Conservation (phyloP, 1,140 invertebrate species). For the Meloidogyne floridensis region DNA sequence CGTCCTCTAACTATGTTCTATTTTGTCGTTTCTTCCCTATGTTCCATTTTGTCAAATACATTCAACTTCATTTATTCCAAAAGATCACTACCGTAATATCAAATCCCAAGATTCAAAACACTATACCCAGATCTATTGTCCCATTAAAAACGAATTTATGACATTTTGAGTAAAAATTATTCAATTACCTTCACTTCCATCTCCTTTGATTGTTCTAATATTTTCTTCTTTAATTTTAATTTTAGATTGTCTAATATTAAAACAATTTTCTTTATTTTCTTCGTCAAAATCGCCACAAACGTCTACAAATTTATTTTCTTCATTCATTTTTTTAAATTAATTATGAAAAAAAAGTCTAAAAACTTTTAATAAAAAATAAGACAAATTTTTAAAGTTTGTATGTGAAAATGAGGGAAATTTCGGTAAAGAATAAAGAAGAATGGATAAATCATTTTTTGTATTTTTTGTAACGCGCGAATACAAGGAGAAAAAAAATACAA, state of each 20-base stretch:
- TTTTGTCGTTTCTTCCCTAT: too few species aligned
- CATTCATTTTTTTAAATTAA: constrained; percentile 5
- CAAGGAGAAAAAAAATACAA: not conserved
- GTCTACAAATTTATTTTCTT: constrained; percentile 21
- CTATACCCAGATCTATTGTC: too few species aligned
- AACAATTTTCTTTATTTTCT: constrained; percentile 26
- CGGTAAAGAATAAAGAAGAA: not conserved
- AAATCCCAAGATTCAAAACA: too few species aligned
- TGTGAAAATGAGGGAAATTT: not conserved
- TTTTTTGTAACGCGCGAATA: not conserved
- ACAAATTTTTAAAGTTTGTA: too few species aligned
- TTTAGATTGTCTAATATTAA: constrained; percentile 6
- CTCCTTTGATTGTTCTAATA: not conserved
- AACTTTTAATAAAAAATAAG: too few species aligned
- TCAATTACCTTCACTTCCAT: not conserved
- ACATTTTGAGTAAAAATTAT: too few species aligned
- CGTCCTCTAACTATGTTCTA: too few species aligned
- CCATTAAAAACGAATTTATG: too few species aligned
- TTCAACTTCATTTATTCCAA: too few species aligned
- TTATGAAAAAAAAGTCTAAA: too few species aligned
- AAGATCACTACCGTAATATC: too few species aligned
- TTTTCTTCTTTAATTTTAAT: constrained; percentile 13
- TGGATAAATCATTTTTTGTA: constrained; percentile 6
- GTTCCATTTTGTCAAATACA: too few species aligned
- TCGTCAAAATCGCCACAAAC: constrained; percentile 26